Evolutionary conservation across 2,113 vertebrate genomes (phyloP).

Genomic region (Machaerirhynchus nigripectus): DNA sequence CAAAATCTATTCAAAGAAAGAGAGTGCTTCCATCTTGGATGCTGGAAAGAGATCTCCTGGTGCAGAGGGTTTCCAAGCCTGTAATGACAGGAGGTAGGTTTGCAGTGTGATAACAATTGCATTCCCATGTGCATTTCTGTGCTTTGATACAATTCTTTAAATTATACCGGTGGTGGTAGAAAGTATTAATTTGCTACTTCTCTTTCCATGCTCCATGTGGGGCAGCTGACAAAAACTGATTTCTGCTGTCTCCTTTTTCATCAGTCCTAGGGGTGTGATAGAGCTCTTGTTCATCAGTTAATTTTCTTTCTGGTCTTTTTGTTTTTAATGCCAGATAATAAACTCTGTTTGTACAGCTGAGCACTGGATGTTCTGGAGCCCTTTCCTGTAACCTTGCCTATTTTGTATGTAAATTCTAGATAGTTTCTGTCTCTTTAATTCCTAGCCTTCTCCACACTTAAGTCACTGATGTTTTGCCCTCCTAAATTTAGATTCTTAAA

Average conservation of each 20-base stretch:
- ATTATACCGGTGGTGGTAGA: neutral
- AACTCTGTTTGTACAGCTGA: neutral
- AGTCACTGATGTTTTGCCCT: neutral
- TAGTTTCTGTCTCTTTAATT: neutral
- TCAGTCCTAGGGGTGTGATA: neutral
- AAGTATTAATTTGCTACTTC: neutral
- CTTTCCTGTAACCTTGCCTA: neutral
- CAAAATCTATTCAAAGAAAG: slow-evolving; percentile 52
- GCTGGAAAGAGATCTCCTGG: slow-evolving; percentile 56
- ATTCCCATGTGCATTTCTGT: neutral
- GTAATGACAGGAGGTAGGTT: slow-evolving; percentile 62
- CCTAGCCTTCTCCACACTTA: neutral
- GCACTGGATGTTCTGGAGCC: neutral
- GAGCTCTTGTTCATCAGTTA: neutral
- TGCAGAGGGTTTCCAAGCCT: slow-evolving; percentile 23
- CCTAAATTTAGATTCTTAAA: neutral
- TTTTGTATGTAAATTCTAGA: neutral
- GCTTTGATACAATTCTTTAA: neutral
- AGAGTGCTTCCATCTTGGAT: slow-evolving; percentile 90
- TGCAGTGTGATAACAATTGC: neutral
- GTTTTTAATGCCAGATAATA: neutral
- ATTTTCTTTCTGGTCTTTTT: neutral
- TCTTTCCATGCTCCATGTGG: neutral
- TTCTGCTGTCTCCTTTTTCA: neutral
- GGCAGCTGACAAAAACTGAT: neutral